These are phyloP conservation scores for Nephila pilipes DNA, from an alignment of 1,140 invertebrate species.

Conservation along the genomic window DNA sequence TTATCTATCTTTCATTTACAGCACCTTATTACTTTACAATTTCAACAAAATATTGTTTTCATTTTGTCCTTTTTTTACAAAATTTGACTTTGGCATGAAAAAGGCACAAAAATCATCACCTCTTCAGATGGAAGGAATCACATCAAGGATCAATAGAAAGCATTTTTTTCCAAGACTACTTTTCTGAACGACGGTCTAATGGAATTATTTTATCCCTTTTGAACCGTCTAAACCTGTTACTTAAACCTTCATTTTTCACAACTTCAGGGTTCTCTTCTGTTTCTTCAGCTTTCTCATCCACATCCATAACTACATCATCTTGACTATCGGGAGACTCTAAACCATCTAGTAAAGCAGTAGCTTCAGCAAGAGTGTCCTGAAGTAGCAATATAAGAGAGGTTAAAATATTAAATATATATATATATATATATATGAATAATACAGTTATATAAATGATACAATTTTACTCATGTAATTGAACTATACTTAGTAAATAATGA, in stretches of 20 bases:
- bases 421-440: too few relatives aligned
- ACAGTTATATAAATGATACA: too few relatives aligned
- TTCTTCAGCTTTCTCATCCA: constrained; percentile 71
- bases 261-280: background rate
- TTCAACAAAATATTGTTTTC: background rate
- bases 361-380: constrained; percentile 82
- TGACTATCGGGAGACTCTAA: constrained; percentile 80
- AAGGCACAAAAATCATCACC: constrained; percentile 60
- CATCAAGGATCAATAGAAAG: background rate
- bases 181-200: too few relatives aligned
- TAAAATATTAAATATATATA: too few relatives aligned
- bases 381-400: constrained; percentile 49
- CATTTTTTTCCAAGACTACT: background rate
- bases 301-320: constrained; percentile 79
- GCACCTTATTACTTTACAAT: constrained; percentile 38
- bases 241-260: background rate
- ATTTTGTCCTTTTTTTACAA: constrained; percentile 34
- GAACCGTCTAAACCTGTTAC: background rate
- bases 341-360: constrained; percentile 82
- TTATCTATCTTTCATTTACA: constrained; percentile 9
- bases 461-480: too few relatives aligned
- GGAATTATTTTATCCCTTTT: too few relatives aligned
- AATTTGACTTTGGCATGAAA: constrained; percentile 67
- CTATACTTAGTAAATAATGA: too few relatives aligned
- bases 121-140: constrained; percentile 2